Percentiles rank a stretch among this genome's conserved stretches.
These are phyloP conservation scores for Spatulosminthurus flaviceps DNA, from an alignment of 2,888 invertebrate species.

Conservation along the genomic window DNA sequence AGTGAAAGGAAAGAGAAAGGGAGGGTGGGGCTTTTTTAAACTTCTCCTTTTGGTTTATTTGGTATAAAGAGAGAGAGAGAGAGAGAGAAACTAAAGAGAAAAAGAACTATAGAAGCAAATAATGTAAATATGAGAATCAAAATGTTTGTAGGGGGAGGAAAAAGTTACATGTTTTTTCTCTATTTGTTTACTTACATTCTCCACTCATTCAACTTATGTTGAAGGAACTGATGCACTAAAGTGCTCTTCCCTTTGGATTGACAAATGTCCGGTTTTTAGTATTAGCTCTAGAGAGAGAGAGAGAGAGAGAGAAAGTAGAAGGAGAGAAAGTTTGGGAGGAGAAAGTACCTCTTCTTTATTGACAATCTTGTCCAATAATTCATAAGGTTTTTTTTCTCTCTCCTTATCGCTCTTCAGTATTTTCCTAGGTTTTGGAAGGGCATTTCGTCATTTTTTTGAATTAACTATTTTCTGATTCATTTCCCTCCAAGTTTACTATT, in stretches of 20 bases:
- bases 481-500: constrained; percentile 4
- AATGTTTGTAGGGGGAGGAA: neutral
- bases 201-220: no score
- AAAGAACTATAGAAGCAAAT: no score
- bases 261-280: neutral
- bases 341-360: constrained; percentile 1
- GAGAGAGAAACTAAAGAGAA: neutral
- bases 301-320: neutral
- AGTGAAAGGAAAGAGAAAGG: neutral
- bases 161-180: neutral
- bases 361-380: constrained; percentile 14
- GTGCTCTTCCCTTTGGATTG: no score
- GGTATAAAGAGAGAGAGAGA: no score
- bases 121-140: neutral
- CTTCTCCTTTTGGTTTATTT: neutral
- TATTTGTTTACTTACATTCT: no score
- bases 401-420: neutral
- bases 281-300: neutral
- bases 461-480: constrained; percentile 18
- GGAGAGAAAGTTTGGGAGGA: neutral
- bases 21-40: neutral
- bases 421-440: neutral
- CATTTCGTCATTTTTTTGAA: constrained; percentile 12
- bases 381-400: neutral
- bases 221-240: no score